A percentile compares a stretch with the other conserved stretches of the same genome.
phyloP scores from a whole-genome alignment of 1,140 invertebrate genomes.

The silkworm (Bombyx mori) region DNA sequence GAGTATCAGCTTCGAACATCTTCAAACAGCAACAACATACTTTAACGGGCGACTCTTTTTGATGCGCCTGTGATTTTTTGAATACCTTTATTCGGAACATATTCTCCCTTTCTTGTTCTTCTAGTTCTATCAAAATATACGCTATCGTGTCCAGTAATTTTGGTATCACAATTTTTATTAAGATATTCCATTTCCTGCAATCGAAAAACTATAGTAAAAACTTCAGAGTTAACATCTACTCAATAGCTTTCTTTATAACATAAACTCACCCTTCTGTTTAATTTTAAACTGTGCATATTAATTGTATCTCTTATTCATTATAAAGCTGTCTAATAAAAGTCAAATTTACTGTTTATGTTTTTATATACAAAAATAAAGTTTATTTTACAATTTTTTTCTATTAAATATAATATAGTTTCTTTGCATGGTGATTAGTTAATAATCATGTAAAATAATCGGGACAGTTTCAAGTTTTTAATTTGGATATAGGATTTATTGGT shows the following conservation, averaged over 20 bases:
- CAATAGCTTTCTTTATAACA: conserved; percentile 8
- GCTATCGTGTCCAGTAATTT: conserved; percentile 18
- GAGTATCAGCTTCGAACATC: neutral
- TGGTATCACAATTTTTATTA: conserved; percentile 30
- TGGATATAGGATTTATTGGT: no score
- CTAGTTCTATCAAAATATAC: conserved; percentile 21
- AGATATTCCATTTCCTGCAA: conserved; percentile 40
- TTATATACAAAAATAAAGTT: no score
- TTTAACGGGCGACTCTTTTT: conserved; percentile 7
- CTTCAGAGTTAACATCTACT: conserved; percentile 1
- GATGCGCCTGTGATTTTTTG: conserved; percentile 18
- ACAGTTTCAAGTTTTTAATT: no score
- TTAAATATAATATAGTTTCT: no score
- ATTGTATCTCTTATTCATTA: no score
- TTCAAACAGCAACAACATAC: conserved; percentile 6
- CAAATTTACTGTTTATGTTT: no score
- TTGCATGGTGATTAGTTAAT: no score
- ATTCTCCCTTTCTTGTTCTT: conserved; percentile 29
- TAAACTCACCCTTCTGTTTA: conserved; percentile 23
- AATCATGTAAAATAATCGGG: no score
- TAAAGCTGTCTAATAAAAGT: no score
- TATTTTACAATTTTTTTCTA: no score
- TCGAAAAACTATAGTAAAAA: neutral
- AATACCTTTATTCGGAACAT: conserved; percentile 30
- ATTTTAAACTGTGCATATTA: no score